Base-by-base conservation (phyloP, 2,888 invertebrate species). In the Tolmerus cingulatus region DNA sequence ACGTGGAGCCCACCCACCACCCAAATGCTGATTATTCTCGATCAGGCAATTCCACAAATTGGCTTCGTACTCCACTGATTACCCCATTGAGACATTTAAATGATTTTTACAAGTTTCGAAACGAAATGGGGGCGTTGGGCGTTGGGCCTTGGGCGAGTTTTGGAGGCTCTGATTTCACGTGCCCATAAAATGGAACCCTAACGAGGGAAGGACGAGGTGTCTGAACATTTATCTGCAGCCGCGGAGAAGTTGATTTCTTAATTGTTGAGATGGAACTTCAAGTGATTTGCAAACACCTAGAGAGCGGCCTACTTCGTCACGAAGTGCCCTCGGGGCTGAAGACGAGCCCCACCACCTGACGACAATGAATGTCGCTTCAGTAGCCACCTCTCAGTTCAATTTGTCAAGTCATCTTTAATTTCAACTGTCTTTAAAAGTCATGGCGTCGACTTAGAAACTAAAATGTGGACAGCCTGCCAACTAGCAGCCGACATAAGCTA, bases 391-490 rank as follows among this genome's bases (percentile, higher is more conserved):
- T 40, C 40, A 19, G 43, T 46, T 79, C 51, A 79, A 51, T 79
- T 79, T 79, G 51, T 79, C 79, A 79, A 79, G 79, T n/a, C 79
- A 79, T 79, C 79, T 79, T 79, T 46, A 46, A 79, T 79, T 79
- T 79, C n/a, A 2, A n/a, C 27, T 79, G 27, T 27, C 51, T 23
- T 23, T 79, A 79, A 79, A 34, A 30, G 12, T 27, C 12, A 30
- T 7, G 27, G 1, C 1, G 8, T 14, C 27, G 16, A 79, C 27
- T 51, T 27, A 30, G 30, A 23, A 40, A 23, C 78, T 66, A 66
- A n/a, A 23, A 27, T 66, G 66, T 66, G 27, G 66, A 23, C 66
- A 23, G 78, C 12, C 19, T 78, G 43, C 40, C 8, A 43, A 43
- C 78, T 19, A 37, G 5, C 9, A 78, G 16, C 40, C 12, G 4